Evolutionary conservation across 2,113 vertebrate genomes (phyloP), one percentile per base, ranked within the genome.

Genomic region (Cercocebus atys): DNA sequence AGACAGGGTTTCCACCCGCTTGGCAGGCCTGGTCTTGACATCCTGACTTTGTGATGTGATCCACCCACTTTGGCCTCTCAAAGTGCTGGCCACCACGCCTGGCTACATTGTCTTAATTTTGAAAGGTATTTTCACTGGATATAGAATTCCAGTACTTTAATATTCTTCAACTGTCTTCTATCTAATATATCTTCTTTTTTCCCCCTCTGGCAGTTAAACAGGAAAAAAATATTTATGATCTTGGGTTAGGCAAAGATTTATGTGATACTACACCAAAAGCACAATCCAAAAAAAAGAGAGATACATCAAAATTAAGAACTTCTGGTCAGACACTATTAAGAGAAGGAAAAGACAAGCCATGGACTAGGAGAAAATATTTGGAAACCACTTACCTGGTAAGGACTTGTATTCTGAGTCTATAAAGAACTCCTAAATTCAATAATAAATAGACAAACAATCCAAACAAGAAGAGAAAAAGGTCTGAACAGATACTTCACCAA

Each of bases 271-370:
- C 3, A 85, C 30, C 61, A 43, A 88, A 73, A 50, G 23, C 5
- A n/a, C 27, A 73, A 64, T 32, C 23, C 32, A n/a, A 87, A 78
- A 64, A 40, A 94, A 66, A 55, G 40, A 64, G 84, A 43, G 59
- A 64, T 30, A 64, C 59, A 88, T 59, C 72, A 92, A 45, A 91
- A 91, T 91, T 95, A 88, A 94, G 68, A 89, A 64, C 35, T 38
- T 95, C 72, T 92, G 3, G 43, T 64, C 35, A 94, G 45, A 57
- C 22, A 47, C 14, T n/a, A 16, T 47, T 85, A 86, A 66, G 20
- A 91, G 18, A 81, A 75, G 61, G 18, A 95, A 93, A 64, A 55
- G n/a, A 70, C 38, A 97, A 18, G 50, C 9, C 18, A 80, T 55
- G 83, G 30, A 55, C 47, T 88, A 27, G 78, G 32, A 79, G n/a